Evolutionary conservation across 2,888 invertebrate species (phyloP), one percentile per base, ranked within the genome.

Genomic region (Amphimallon solstitiale): DNA sequence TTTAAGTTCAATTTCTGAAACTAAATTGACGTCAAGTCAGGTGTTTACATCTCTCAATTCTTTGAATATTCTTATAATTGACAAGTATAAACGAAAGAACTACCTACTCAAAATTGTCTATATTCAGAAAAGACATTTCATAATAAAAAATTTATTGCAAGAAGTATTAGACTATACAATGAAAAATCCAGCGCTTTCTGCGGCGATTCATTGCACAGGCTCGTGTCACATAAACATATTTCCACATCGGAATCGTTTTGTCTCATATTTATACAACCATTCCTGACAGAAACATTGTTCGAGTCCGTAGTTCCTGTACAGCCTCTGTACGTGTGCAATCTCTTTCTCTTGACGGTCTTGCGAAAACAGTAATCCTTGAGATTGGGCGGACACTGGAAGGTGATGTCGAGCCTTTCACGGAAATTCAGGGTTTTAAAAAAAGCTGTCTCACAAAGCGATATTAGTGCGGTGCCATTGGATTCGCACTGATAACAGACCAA

Each of bases 401-500:
- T 54, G 65, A 72, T 68, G 14, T 68, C 59, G 10, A 63, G 60
- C 37, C 69, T 67, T 40, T 74, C 68, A 34, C 64, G 67, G n/a
- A 45, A 12, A 1, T 68, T 63, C 21, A 68, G 29, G 9, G 72
- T 37, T 68, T 68, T 70, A 43, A 72, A 73, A 37, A 70, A 71
- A 2, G 62, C 49, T 5, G 68, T 64, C 48, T 74, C 70, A 52
- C 75, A 75, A 6, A 69, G 49, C 15, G 70, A 65, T 12, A 64
- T n/a, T 9, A 66, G 17, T 23, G 69, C 69, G 6, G 56, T 67
- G 48, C 56, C 70, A 23, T 68, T 56, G 2, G 71, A 71, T 9
- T 54, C 34, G 54, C 75, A 75, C 38, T 73, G 72, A 54, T 74
- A 75, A 62, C 75, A 75, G 15, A 56, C 38, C 15, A 65, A 48